phyloP scores from a whole-genome alignment of 2,113 vertebrate species.

The Clarias magur region DNA sequence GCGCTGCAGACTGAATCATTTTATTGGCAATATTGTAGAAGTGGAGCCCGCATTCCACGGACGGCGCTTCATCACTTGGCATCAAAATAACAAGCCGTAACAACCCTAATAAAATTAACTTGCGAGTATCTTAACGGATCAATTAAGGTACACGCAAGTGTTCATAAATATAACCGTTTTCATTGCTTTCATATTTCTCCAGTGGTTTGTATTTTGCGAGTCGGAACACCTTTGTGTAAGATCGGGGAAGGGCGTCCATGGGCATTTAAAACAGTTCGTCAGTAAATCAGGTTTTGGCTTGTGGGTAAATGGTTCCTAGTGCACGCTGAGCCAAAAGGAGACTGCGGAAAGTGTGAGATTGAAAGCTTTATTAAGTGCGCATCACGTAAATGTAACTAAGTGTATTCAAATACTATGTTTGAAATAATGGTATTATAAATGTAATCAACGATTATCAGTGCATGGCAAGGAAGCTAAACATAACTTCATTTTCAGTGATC shows the following conservation, averaged over 20 bases:
- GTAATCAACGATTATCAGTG: conserved; percentile 44
- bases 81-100: background rate
- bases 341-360: conserved; percentile 73
- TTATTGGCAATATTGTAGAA: conserved; percentile 8
- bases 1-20: conserved; percentile 63
- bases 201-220: background rate
- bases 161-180: background rate
- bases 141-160: background rate
- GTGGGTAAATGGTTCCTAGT: background rate
- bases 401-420: conserved; percentile 99
- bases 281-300: conserved; percentile 1
- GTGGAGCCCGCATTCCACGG: too few species aligned
- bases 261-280: background rate
- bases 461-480: background rate
- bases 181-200: background rate
- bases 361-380: conserved; percentile 99
- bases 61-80: background rate
- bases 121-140: background rate
- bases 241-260: background rate
- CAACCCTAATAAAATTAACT: background rate
- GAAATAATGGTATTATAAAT: conserved; percentile 79
- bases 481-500: background rate
- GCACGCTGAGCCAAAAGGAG: conserved; percentile 16
- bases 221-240: background rate
- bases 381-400: conserved; percentile 99